phyloP scores from a whole-genome alignment of 1,140 invertebrate species.

The Bactericera cockerelli region DNA sequence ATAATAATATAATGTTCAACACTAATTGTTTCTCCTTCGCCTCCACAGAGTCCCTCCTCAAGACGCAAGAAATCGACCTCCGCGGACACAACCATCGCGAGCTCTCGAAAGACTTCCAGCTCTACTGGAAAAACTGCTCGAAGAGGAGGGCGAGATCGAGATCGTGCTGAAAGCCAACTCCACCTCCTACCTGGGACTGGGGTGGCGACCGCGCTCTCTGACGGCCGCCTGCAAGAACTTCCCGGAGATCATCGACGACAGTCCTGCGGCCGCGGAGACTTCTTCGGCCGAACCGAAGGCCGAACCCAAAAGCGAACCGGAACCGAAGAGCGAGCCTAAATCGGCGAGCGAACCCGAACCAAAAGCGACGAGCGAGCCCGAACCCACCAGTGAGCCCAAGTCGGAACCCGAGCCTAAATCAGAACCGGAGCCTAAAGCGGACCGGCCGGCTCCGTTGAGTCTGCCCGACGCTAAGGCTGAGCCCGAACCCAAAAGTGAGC shows the following conservation, averaged over 20 bases:
- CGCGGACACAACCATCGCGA: constrained; percentile 49
- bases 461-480: constrained; percentile 30
- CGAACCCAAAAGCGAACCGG: constrained; percentile 30
- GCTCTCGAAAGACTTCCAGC: constrained; percentile 49
- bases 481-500: constrained; percentile 30
- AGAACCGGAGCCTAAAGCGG: constrained; percentile 25
- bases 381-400: too few species aligned
- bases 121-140: constrained; percentile 72
- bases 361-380: too few species aligned
- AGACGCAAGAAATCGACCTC: constrained; percentile 44
- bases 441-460: too few species aligned
- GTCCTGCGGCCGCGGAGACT: constrained; percentile 29
- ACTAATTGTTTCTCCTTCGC: too few species aligned
- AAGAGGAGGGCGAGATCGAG: constrained; percentile 67
- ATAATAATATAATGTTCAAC: too few species aligned
- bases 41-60: constrained; percentile 44
- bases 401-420: too few species aligned
- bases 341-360: constrained; percentile 33
- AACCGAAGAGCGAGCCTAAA: constrained; percentile 28
- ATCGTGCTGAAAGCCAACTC: constrained; percentile 66
- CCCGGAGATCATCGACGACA: constrained; percentile 34
- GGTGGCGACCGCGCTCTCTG: constrained; percentile 58
- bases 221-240: constrained; percentile 60
- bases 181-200: constrained; percentile 69
- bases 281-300: constrained; percentile 28